These are phyloP conservation scores for Orchestia grillus DNA, from an alignment of 1,140 invertebrate genomes.

Conservation along the genomic window DNA sequence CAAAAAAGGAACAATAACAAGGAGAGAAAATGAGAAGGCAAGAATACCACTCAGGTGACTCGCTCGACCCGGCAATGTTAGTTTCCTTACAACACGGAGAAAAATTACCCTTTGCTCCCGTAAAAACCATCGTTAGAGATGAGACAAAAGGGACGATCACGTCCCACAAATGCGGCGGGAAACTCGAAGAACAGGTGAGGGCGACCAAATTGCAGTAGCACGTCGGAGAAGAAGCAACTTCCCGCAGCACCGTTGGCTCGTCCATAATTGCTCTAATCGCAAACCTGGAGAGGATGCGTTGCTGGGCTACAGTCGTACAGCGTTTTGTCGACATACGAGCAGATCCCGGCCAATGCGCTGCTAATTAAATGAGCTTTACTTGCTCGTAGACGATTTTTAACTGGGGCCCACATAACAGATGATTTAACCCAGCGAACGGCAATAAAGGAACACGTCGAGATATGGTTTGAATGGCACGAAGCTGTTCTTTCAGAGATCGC, in stretches of 20 bases:
- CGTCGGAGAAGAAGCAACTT: constrained; percentile 17
- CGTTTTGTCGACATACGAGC: background rate
- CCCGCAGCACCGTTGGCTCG: constrained; percentile 2
- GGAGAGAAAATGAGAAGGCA: background rate
- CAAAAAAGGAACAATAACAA: background rate
- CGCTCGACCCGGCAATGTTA: background rate
- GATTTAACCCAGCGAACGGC: background rate
- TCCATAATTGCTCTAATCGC: background rate
- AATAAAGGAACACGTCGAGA: background rate
- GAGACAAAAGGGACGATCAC: background rate
- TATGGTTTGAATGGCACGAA: background rate
- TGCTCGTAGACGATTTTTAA: background rate
- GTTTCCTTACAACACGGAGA: background rate
- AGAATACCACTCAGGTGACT: background rate
- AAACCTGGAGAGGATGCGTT: background rate
- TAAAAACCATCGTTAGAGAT: constrained; percentile 8
- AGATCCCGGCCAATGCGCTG: background rate
- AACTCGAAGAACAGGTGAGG: background rate
- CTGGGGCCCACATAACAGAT: background rate
- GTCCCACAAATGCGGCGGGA: background rate
- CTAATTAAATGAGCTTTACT: background rate
- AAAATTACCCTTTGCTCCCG: background rate
- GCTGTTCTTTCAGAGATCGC: background rate
- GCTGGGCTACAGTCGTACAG: background rate
- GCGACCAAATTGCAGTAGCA: background rate